Conservation (phyloP, 64 coral and sea anemone species). For the Hydrozoanthus tunicans region DNA sequence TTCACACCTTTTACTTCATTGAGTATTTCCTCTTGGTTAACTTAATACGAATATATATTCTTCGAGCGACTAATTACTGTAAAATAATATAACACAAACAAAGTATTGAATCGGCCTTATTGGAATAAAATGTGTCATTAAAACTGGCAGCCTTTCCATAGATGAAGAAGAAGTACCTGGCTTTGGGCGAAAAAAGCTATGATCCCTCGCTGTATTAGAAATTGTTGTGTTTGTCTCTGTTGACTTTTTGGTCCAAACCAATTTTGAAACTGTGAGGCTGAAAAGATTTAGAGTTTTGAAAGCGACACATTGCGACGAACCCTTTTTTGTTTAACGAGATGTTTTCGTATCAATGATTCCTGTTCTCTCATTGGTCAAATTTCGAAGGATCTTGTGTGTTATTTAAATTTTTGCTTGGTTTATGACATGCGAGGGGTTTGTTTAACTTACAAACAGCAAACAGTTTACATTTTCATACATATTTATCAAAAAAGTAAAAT, state of each 20-base stretch:
- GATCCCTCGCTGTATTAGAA: background rate
- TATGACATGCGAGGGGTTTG: background rate
- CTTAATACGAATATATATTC: background rate
- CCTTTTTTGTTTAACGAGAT: conserved; percentile 1
- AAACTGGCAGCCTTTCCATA: background rate
- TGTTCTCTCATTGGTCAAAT: conserved; percentile 12
- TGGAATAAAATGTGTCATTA: background rate
- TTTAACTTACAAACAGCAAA: too few relatives aligned
- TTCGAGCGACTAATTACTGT: conserved; percentile 2
- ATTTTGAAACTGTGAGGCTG: background rate
- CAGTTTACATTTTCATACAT: too few relatives aligned
- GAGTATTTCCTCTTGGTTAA: background rate
- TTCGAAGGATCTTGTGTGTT: background rate
- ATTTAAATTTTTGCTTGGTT: conserved; percentile 19
- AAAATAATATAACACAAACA: conserved; percentile 30
- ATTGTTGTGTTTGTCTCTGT: background rate
- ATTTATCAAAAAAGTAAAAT: too few relatives aligned
- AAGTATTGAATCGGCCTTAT: background rate
- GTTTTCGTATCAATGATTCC: conserved; percentile 10
- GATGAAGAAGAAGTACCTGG: background rate
- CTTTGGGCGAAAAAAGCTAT: background rate
- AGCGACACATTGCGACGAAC: background rate
- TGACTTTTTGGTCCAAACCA: background rate
- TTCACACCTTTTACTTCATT: background rate
- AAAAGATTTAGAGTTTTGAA: background rate